Evolutionary conservation across 2,797 vertebrate genomes (phyloP).

Genomic region (Myotis pilosus): DNA sequence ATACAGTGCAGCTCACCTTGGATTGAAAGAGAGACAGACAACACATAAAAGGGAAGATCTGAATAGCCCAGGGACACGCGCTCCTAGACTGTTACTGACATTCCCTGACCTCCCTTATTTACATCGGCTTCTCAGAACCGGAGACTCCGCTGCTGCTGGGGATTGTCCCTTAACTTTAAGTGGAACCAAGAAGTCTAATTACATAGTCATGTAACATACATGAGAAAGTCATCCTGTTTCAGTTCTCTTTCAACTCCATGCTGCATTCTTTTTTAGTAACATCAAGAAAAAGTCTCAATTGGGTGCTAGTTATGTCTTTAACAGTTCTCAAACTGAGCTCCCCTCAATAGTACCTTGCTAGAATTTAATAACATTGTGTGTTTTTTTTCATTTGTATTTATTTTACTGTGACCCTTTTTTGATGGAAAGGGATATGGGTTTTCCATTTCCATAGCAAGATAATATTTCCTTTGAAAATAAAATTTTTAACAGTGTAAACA

Average conservation of each 20-base stretch:
- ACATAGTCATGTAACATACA: not conserved
- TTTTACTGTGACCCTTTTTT: not conserved
- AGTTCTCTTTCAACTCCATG: not conserved
- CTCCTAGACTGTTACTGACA: not conserved
- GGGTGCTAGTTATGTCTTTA: not conserved
- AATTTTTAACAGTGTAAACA: not conserved
- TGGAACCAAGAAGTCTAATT: not conserved
- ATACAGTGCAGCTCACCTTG: not conserved
- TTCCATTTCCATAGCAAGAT: not conserved
- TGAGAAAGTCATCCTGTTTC: not conserved
- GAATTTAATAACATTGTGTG: not conserved
- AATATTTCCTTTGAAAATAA: conserved; percentile 25
- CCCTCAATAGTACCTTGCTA: not conserved
- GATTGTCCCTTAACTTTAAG: not conserved
- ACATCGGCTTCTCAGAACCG: not conserved
- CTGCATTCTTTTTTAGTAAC: not conserved
- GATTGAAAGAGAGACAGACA: not conserved
- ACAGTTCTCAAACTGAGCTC: not conserved
- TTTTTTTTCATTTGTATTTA: conserved; percentile 25
- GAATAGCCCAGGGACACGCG: not conserved
- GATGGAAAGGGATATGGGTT: not conserved
- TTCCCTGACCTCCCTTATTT: not conserved
- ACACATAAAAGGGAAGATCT: not conserved
- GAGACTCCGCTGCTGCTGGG: not conserved
- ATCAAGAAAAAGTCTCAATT: not conserved